phyloP scores from a whole-genome alignment of 2,888 invertebrate genomes.

The Xanthorhoe spadicearia region DNA sequence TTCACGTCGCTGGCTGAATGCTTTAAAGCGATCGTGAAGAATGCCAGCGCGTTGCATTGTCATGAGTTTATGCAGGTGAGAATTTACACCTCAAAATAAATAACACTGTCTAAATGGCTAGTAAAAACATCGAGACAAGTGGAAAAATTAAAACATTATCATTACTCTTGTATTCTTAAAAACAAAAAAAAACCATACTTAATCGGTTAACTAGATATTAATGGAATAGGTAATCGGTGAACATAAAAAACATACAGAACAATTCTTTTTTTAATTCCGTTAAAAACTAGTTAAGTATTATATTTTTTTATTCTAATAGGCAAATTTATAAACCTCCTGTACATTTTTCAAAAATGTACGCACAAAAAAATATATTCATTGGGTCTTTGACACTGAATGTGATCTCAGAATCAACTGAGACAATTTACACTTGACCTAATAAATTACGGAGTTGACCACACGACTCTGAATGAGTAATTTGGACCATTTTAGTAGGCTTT shows the following conservation, averaged over 20 bases:
- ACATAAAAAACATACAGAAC: too few relatives aligned
- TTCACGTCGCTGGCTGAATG: constrained; percentile 92
- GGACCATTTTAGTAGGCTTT: not conserved
- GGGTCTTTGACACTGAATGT: not conserved
- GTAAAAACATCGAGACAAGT: too few relatives aligned
- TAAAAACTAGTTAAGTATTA: too few relatives aligned
- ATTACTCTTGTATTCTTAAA: too few relatives aligned
- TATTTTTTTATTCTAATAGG: too few relatives aligned
- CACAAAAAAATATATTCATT: not conserved
- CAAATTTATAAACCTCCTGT: too few relatives aligned
- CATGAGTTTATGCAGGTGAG: constrained; percentile 94
- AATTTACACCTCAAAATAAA: not conserved
- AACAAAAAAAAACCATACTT: too few relatives aligned
- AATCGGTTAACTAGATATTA: too few relatives aligned
- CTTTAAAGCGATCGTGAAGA: constrained; percentile 92
- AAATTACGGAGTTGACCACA: constrained; percentile 28
- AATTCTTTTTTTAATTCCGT: too few relatives aligned
- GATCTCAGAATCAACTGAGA: constrained; percentile 33
- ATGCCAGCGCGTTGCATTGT: constrained; percentile 91
- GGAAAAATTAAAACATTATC: too few relatives aligned
- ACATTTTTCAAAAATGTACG: too few relatives aligned
- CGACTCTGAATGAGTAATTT: constrained; percentile 14
- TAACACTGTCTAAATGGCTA: not conserved
- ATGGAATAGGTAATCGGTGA: too few relatives aligned
- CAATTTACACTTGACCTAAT: constrained; percentile 35